phyloP scores from a whole-genome alignment of 2,797 vertebrate genomes.

The Danio tinwini region DNA sequence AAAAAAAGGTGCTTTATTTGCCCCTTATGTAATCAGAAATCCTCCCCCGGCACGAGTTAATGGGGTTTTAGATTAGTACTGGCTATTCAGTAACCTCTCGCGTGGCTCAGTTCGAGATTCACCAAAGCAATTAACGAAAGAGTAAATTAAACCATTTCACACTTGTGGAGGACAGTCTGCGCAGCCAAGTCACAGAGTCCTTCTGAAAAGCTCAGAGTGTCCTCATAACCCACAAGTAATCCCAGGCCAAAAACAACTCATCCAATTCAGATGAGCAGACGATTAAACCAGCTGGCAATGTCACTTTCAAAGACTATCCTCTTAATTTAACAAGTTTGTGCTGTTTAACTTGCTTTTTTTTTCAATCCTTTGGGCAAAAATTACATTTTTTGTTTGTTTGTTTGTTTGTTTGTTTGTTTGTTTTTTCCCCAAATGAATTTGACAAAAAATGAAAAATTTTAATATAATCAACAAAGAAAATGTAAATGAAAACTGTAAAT shows the following conservation, averaged over 20 bases:
- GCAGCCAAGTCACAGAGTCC: background rate
- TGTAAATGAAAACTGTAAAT: too few species aligned
- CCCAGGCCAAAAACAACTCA: slow-evolving; percentile 64
- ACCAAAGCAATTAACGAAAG: slow-evolving; percentile 61
- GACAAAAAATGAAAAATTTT: too few species aligned
- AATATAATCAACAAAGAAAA: too few species aligned
- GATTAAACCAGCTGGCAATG: slow-evolving; percentile 69
- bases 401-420: too few species aligned
- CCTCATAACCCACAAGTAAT: slow-evolving; percentile 70
- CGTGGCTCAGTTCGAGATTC: slow-evolving; percentile 23
- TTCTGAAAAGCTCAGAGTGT: slow-evolving; percentile 49
- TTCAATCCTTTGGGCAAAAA: background rate
- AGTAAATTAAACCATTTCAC: slow-evolving; percentile 65
- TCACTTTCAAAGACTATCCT: slow-evolving; percentile 9
- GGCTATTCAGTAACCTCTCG: slow-evolving; percentile 56
- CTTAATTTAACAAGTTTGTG: slow-evolving; percentile 17
- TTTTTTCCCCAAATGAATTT: too few species aligned
- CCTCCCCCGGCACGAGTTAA: slow-evolving; percentile 50
- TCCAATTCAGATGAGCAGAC: slow-evolving; percentile 68
- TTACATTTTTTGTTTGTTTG: too few species aligned
- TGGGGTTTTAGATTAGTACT: slow-evolving; percentile 67
- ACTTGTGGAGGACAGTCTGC: slow-evolving; percentile 37
- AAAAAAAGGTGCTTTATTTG: background rate
- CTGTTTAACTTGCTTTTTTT: background rate
- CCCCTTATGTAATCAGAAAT: slow-evolving; percentile 24